Percentiles rank a stretch among this genome's conserved stretches.
These are phyloP conservation scores for Homarus gammarus DNA, from an alignment of 2,888 invertebrate species.

Conservation along the genomic window DNA sequence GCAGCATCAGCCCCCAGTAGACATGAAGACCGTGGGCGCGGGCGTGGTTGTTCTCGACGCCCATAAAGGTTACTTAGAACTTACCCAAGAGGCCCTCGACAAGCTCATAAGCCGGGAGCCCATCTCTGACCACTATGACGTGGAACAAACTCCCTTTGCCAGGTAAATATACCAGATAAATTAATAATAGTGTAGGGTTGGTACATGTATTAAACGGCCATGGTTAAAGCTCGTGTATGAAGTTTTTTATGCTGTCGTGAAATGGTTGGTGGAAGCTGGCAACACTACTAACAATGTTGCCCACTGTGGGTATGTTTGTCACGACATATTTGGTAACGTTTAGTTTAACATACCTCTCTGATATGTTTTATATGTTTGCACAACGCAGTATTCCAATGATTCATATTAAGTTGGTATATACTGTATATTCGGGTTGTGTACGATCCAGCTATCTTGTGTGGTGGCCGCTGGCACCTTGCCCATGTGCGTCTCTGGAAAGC, in stretches of 20 bases:
- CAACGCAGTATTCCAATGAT: too few species aligned
- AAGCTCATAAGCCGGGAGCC: constrained; percentile 61
- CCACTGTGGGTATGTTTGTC: not conserved
- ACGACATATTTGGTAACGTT: not conserved
- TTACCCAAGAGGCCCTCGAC: constrained; percentile 55
- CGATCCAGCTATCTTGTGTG: too few species aligned
- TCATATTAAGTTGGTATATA: too few species aligned
- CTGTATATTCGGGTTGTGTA: too few species aligned
- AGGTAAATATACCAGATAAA: constrained; percentile 29
- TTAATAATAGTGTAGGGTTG: too few species aligned
- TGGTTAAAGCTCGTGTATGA: not conserved
- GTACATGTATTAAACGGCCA: not conserved
- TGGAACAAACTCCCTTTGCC: constrained; percentile 66
- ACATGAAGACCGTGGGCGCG: constrained; percentile 35
- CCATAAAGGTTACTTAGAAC: constrained; percentile 60
- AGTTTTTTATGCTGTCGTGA: not conserved
- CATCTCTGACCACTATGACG: constrained; percentile 64
- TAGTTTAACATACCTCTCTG: not conserved
- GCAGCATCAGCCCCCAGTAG: too few species aligned
- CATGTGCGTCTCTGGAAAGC: too few species aligned
- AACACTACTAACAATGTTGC: not conserved
- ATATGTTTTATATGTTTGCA: too few species aligned
- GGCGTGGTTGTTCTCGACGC: constrained; percentile 52
- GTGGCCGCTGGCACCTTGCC: too few species aligned
- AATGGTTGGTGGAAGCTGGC: not conserved